Evolutionary conservation across 2,888 invertebrate genomes (phyloP), one percentile per base, ranked within the genome.

Genomic region (Drosophila neotestacea): DNA sequence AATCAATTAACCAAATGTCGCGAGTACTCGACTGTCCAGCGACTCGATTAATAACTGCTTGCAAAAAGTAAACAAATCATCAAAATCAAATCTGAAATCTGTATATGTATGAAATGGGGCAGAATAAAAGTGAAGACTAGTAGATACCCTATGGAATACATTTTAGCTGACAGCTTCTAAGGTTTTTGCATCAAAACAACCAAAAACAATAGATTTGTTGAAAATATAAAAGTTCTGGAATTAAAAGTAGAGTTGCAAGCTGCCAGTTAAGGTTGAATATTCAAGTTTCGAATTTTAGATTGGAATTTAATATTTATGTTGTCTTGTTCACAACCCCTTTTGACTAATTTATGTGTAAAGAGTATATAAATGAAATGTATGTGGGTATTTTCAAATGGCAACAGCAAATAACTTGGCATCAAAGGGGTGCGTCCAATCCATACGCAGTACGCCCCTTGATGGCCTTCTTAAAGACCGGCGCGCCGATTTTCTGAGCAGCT

Each of bases 1-100:
- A 89, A 85, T 87, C 89, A 87, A 89, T 89, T 87, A 89, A 89
- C 85, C 77, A 77, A 83, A 83, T 83, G 81, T 79, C 83, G 77
- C 81, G 74, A 86, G 84, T 88, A 85, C 89, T 86, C 68, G 69
- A 70, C 75, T 47, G 72, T 13, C 67, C 66, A 59, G 52, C 60
- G 60, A 70, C 79, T 85, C 77, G 86, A 73, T 73, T 72, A 70
- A 63, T 73, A 83, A 73, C 70, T 71, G 83, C 62, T 81, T 80
- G 79, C 79, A 59, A 75, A 81, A 71, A 70, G 62, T 62, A 69
- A 62, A 68, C 38, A 69, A 56, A 70, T 77, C 68, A 58, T 64
- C 70, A 55, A 66, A 47, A 69, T 71, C 68, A 70, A 54, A 76
- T 73, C 60, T 65, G 52, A 76, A 76, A 78, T 75, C 66, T 59